These are phyloP conservation scores for Stenodema calcarata DNA, from an alignment of 2,888 invertebrate genomes.

Conservation along the genomic window DNA sequence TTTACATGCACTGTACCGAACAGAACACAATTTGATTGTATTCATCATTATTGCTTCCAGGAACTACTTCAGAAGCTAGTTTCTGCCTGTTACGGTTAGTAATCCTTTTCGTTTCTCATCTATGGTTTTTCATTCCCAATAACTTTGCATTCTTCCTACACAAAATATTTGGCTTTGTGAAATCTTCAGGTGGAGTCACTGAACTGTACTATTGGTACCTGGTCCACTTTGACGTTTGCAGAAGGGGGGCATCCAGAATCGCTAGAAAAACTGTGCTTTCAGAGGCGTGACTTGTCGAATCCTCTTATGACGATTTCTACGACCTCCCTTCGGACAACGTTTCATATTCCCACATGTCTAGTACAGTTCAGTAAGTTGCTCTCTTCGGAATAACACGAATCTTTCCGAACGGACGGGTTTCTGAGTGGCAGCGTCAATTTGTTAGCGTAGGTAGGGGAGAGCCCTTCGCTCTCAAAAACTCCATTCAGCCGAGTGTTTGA, in stretches of 20 bases:
- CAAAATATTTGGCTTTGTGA: too few species aligned
- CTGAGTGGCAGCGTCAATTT: constrained; percentile 43
- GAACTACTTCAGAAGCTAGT: too few species aligned
- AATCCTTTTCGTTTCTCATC: too few species aligned
- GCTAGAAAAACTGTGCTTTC: not conserved
- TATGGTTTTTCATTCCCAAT: too few species aligned
- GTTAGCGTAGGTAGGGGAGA: not conserved
- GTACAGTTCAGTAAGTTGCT: not conserved
- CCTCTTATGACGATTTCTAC: not conserved
- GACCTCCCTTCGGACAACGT: not conserved
- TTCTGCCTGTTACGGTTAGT: too few species aligned
- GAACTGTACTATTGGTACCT: too few species aligned
- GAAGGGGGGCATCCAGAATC: not conserved
- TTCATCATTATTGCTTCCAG: too few species aligned
- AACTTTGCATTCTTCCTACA: too few species aligned
- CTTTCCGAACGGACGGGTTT: not conserved
- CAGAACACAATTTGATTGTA: too few species aligned
- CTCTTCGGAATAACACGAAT: constrained; percentile 13
- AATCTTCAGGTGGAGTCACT: too few species aligned
- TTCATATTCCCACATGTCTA: not conserved
- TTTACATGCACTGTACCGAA: too few species aligned
- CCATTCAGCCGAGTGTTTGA: not conserved
- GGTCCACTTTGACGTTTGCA: not conserved
- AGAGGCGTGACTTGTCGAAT: constrained; percentile 40
- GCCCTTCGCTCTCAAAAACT: not conserved